Conservation (phyloP, 2,888 invertebrate genomes). For the Phrixothrix hirtus region DNA sequence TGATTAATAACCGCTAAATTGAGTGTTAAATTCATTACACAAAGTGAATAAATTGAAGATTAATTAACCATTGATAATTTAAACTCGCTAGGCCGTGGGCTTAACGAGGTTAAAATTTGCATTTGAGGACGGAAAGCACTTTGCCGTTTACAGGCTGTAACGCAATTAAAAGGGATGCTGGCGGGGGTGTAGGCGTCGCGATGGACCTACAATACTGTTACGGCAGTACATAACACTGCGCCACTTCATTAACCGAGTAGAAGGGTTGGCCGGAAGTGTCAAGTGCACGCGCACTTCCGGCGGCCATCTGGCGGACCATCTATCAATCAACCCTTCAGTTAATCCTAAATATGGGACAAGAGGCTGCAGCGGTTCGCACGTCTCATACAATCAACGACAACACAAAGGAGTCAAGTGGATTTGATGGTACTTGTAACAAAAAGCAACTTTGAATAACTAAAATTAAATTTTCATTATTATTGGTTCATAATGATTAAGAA, state of each 20-base stretch:
- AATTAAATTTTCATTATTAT: too few relatives aligned
- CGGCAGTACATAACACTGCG: slow-evolving; percentile 38
- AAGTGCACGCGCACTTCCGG: slow-evolving; percentile 53
- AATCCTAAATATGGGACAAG: slow-evolving; percentile 28
- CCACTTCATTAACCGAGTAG: slow-evolving; percentile 44
- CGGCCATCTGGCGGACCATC: slow-evolving; percentile 43
- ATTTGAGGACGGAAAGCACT: slow-evolving; percentile 60
- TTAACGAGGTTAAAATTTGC: slow-evolving; percentile 61
- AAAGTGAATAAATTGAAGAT: slow-evolving; percentile 62
- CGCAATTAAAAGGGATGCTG: slow-evolving; percentile 53
- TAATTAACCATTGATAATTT: slow-evolving; percentile 61
- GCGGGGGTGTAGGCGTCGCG: slow-evolving; percentile 27
- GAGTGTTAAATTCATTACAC: slow-evolving; percentile 59
- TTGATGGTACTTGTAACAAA: slow-evolving; percentile 10
- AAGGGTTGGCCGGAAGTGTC: slow-evolving; percentile 53
- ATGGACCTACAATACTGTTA: slow-evolving; percentile 21
- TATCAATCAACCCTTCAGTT: slow-evolving; percentile 41
- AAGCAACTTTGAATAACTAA: not conserved
- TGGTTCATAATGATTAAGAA: too few relatives aligned
- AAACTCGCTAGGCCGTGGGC: slow-evolving; percentile 58
- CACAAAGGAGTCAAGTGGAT: slow-evolving; percentile 27
- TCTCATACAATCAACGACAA: slow-evolving; percentile 19
- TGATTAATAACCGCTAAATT: slow-evolving; percentile 64
- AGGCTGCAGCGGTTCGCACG: slow-evolving; percentile 31
- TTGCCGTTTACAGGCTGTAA: slow-evolving; percentile 54